phyloP scores from a whole-genome alignment of 1,140 invertebrate genomes.

The Drosophila seguyi region DNA sequence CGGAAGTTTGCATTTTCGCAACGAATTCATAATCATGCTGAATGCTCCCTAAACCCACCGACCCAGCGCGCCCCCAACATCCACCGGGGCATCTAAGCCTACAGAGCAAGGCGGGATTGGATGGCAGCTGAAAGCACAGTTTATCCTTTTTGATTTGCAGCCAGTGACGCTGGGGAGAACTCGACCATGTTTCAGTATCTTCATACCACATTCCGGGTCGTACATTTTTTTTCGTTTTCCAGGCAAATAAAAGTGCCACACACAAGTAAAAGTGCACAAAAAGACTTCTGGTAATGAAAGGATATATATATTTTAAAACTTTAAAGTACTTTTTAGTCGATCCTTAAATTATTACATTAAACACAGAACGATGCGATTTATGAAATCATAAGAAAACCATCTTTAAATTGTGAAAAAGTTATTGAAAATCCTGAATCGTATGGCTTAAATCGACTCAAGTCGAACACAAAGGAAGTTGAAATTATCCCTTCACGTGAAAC shows the following conservation, averaged over 20 bases:
- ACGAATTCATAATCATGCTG: constrained; percentile 82
- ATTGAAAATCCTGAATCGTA: not conserved
- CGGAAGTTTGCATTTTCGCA: constrained; percentile 81
- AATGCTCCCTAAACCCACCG: constrained; percentile 29
- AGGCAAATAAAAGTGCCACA: constrained; percentile 58
- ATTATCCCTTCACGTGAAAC: constrained; percentile 59
- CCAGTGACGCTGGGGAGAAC: constrained; percentile 33
- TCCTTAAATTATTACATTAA: not conserved
- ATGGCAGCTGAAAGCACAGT: constrained; percentile 77
- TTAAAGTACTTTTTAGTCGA: not conserved
- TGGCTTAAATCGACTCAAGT: constrained; percentile 29
- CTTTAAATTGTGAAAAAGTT: not conserved
- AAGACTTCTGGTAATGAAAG: constrained; percentile 31
- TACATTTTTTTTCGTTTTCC: constrained; percentile 76
- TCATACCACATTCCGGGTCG: constrained; percentile 47
- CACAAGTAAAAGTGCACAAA: constrained; percentile 40
- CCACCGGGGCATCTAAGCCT: constrained; percentile 19
- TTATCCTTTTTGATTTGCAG: constrained; percentile 83
- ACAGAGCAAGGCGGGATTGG: constrained; percentile 39
- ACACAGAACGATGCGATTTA: not conserved
- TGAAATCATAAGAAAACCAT: not conserved
- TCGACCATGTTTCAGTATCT: constrained; percentile 47
- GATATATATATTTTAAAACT: constrained; percentile 8
- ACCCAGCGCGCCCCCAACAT: not conserved
- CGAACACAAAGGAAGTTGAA: constrained; percentile 33